Evolutionary conservation across 2,113 vertebrate genomes (phyloP), one percentile per base, ranked within the genome.

Genomic region (Rallus limicola): DNA sequence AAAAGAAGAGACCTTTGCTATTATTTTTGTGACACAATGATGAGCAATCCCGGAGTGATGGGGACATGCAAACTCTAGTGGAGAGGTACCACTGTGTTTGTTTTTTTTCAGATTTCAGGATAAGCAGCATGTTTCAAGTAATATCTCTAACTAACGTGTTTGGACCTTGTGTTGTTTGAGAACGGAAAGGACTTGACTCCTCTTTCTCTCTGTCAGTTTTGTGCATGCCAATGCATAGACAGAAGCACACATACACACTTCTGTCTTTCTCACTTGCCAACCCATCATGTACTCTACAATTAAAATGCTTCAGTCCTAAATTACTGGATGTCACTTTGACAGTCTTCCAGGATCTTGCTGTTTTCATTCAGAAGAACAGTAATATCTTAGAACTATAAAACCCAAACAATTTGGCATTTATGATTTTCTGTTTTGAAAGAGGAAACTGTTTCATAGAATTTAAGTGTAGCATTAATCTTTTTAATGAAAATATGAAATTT

Each of bases 261-360:
- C 19, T 65, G 26, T 84, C 28, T 69, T 31, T 16, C 28, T n/a
- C 4, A 16, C 9, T 55, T 46, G 8, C 14, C 13, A 24, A 44
- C 34, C 20, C 28, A 1, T 67, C 53, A 62, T 23, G 19, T 52
- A 55, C 56, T 40, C 4, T 11, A 16, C 46, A 90, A 89, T 81
- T 88, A 72, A 89, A 95, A 88, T 17, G 3, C 9, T 90, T 92
- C 72, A 42, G 11, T 93, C 90, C 58, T 79, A 94, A 93, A 84
- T 92, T 71, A 58, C 9, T 79, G 21, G 9, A 38, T 94, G 13
- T 33, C 31, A 70, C 14, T 90, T 94, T 4, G 2, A 9, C 15
- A 75, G 28, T 70, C 53, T 88, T 86, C 18, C 11, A 46, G 20
- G 28, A 46, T 10, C 4, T 78, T 10, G 36, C 18, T 48, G 5